Evolutionary conservation across 2,888 invertebrate genomes (phyloP).

Genomic region (Drosophila vallismaia): DNA sequence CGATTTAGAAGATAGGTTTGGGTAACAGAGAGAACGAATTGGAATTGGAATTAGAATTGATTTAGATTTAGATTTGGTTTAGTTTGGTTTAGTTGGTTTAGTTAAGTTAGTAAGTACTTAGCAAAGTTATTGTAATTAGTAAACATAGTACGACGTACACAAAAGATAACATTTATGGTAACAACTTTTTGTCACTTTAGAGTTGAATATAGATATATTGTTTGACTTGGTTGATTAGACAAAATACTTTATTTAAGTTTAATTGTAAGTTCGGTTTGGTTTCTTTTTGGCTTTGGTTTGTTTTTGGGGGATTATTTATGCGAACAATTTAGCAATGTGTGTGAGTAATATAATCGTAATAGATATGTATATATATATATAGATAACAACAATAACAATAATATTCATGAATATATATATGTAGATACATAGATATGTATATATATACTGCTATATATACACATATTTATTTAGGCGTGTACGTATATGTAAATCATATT

Average conservation of each 20-base stretch:
- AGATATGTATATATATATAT: slow-evolving; percentile 76
- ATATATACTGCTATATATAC: slow-evolving; percentile 73
- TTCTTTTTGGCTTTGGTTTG: slow-evolving; percentile 54
- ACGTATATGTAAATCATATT: slow-evolving; percentile 81
- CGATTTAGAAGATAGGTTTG: slow-evolving; percentile 39
- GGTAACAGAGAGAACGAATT: slow-evolving; percentile 42
- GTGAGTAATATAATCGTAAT: slow-evolving; percentile 79
- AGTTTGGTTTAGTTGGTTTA: slow-evolving; percentile 56
- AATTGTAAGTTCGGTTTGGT: slow-evolving; percentile 48
- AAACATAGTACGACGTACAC: slow-evolving; percentile 80
- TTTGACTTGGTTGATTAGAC: slow-evolving; percentile 70
- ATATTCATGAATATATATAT: slow-evolving; percentile 81
- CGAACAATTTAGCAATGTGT: slow-evolving; percentile 80
- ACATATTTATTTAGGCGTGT: slow-evolving; percentile 74
- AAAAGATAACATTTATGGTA: slow-evolving; percentile 77
- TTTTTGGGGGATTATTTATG: slow-evolving; percentile 74
- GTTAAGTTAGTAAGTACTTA: slow-evolving; percentile 69
- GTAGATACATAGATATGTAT: slow-evolving; percentile 72
- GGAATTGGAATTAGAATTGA: slow-evolving; percentile 41
- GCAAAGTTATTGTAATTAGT: slow-evolving; percentile 71
- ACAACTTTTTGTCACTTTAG: slow-evolving; percentile 74
- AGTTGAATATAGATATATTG: slow-evolving; percentile 42
- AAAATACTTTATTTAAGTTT: slow-evolving; percentile 75
- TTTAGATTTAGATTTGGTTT: slow-evolving; percentile 48
- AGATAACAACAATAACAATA: slow-evolving; percentile 79